Base-by-base conservation (phyloP, 2,797 vertebrate species). In the Typhlichthys eigenmanni region DNA sequence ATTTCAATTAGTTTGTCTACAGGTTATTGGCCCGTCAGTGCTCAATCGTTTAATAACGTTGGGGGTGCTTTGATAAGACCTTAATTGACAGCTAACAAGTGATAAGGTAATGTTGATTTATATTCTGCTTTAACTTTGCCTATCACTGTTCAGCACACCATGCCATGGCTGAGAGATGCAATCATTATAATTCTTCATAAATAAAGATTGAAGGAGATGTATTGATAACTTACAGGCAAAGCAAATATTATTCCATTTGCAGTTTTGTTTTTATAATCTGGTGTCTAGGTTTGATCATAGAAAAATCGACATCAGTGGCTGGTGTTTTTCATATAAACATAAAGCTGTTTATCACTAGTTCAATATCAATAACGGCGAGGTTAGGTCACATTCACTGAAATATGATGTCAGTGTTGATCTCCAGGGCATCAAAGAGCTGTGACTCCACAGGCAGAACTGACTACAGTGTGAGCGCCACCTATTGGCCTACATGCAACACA, bases 1-100 rank as follows among this genome's bases (percentile, higher is more conserved):
- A 90, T 87, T 90, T 86, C 85, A 88, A 89, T 91, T 89, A 88
- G 87, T 89, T 85, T 90, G 85, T 87, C 87, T 79, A 11, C 67
- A 77, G 82, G 81, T 88, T 90, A 88, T 87, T 89, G 78, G 58
- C 50, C 82, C 66, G 82, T 85, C 85, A 81, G 57, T 38, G 69
- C 51, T 2, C 58, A 38, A 76, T 75, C 57, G 83, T 90, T 89
- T 91, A 93, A 92, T 92, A 90, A 91, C 80, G 64, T 79, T 76
- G 76, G 60, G 74, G 76, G 47, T 48, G 58, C 68, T 87, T 81
- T 77, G 83, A 88, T 89, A 88, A 86, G 75, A 82, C 46, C 60
- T 72, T 86, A 87, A 87, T 78, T 81, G 87, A 78, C 80, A 86
- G 61, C 8, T 3, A 72, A 76, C 65, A 59, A 64, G 72, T 5